phyloP scores from a whole-genome alignment of 2,797 vertebrate species.

The Enteromius anoplus region DNA sequence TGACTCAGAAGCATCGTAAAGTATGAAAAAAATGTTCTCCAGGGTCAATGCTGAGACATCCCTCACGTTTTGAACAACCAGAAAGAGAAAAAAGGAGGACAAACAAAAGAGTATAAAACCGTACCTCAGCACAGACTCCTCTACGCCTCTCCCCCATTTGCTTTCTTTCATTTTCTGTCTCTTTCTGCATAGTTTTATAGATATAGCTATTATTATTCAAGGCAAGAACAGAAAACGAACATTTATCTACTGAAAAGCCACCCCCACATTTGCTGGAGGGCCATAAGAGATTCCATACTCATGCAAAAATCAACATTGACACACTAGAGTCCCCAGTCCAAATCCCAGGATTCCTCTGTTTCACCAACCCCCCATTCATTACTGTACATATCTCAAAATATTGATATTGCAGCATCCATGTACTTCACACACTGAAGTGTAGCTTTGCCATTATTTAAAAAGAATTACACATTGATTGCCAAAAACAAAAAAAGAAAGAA shows the following conservation, averaged over 20 bases:
- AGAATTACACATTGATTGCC: constrained; percentile 67
- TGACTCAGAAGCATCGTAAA: constrained; percentile 27
- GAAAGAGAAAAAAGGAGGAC: constrained; percentile 41
- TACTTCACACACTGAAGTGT: constrained; percentile 49
- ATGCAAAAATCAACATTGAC: constrained; percentile 29
- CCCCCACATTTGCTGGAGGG: constrained; percentile 48
- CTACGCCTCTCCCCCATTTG: constrained; percentile 29
- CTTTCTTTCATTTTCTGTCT: constrained; percentile 51
- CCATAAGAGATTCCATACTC: constrained; percentile 30
- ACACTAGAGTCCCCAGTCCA: neutral
- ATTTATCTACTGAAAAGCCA: constrained; percentile 45
- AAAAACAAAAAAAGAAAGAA: constrained; percentile 66
- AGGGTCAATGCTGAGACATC: constrained; percentile 48
- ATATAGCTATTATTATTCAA: constrained; percentile 33
- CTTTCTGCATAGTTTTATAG: constrained; percentile 61
- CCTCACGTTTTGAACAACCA: constrained; percentile 56
- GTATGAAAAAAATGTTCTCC: neutral
- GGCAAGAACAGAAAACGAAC: constrained; percentile 26
- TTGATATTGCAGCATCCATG: constrained; percentile 60
- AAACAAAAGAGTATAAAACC: constrained; percentile 59
- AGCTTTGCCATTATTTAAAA: constrained; percentile 53
- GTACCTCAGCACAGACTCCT: constrained; percentile 60
- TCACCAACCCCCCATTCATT: constrained; percentile 51
- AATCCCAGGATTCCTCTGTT: constrained; percentile 6
- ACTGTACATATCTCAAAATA: constrained; percentile 76